Conservation (phyloP, 2,888 invertebrate species). For the Byasa hedistus region DNA sequence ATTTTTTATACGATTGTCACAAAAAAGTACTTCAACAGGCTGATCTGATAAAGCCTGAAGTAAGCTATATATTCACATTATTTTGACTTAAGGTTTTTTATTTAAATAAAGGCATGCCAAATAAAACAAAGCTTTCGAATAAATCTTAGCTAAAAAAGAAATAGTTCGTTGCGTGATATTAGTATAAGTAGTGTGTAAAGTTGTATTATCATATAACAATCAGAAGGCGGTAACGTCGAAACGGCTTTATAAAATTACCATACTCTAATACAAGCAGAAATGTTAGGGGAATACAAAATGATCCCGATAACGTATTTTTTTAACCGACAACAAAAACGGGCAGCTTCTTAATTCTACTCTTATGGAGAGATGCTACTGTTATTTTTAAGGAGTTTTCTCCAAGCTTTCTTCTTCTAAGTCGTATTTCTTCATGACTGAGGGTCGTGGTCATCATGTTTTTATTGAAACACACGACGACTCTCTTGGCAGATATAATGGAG, state of each 20-base stretch:
- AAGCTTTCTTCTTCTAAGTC: no score
- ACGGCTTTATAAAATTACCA: slow-evolving; percentile 10
- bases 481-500: no score
- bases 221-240: slow-evolving; percentile 10
- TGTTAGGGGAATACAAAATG: slow-evolving; percentile 7
- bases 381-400: background rate
- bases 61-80: background rate
- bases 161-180: no score
- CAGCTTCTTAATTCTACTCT: background rate
- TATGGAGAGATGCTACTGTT: background rate
- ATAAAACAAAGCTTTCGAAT: no score
- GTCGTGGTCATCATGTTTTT: no score
- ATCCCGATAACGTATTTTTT: background rate
- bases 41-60: background rate
- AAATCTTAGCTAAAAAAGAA: no score
- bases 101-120: no score
- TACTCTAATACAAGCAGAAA: slow-evolving; percentile 2
- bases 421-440: no score
- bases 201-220: slow-evolving; percentile 10
- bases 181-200: background rate
- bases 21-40: background rate
- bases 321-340: background rate
- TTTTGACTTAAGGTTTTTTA: background rate
- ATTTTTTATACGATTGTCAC: background rate
- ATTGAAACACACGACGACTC: no score